Evolutionary conservation across 2,797 vertebrate genomes (phyloP).

Genomic region (Periparus ater): DNA sequence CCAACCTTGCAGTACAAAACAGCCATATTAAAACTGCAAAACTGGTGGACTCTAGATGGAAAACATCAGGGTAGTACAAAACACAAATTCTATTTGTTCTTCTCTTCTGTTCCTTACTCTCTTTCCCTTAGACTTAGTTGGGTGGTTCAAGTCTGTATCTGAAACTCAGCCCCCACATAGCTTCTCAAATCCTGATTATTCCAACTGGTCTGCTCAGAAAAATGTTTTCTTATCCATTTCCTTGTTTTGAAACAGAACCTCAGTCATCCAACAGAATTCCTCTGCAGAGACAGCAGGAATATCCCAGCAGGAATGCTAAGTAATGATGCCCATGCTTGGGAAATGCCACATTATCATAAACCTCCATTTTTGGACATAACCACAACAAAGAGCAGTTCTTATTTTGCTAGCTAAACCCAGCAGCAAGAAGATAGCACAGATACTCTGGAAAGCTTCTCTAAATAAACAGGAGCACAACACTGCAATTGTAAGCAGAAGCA

Average conservation of each 20-base stretch:
- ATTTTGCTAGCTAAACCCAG: not conserved
- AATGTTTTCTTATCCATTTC: not conserved
- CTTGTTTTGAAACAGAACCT: not conserved
- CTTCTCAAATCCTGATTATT: not conserved
- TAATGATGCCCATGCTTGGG: not conserved
- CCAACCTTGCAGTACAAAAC: not conserved
- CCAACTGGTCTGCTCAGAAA: not conserved
- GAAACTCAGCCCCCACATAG: not conserved
- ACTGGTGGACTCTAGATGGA: not conserved
- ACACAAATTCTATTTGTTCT: not conserved
- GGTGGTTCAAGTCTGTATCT: not conserved
- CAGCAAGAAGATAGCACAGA: not conserved
- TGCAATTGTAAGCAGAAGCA: not conserved
- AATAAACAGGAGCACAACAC: slow-evolving; percentile 20
- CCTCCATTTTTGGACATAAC: not conserved
- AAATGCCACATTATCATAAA: not conserved
- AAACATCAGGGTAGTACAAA: not conserved
- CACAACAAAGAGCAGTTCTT: not conserved
- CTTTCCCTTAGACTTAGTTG: not conserved
- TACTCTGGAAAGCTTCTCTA: slow-evolving; percentile 19
- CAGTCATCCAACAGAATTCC: not conserved
- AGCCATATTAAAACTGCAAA: not conserved
- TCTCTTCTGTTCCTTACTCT: not conserved
- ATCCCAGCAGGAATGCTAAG: not conserved
- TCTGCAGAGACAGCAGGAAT: not conserved